Conservation (phyloP, 2,888 invertebrate species). For the Tipula lateralis region DNA sequence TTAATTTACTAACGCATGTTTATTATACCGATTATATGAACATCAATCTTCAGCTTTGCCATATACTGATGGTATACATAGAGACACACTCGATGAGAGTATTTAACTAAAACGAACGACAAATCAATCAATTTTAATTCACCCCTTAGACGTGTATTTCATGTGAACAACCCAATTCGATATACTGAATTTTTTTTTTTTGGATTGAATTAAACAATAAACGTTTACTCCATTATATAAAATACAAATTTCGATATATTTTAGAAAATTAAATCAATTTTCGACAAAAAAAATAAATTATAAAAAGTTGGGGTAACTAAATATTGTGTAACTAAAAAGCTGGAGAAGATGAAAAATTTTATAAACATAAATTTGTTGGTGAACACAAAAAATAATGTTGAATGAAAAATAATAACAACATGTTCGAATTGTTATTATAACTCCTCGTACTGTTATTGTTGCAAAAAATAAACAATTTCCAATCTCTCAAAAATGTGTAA, state of each 20-base stretch:
- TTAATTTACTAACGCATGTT: slow-evolving; percentile 19
- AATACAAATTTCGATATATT: not conserved
- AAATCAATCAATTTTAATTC: slow-evolving; percentile 19
- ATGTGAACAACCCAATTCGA: not conserved
- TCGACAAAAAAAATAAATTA: not conserved
- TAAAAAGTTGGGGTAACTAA: no score
- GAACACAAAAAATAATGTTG: not conserved
- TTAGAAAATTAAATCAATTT: slow-evolving; percentile 1
- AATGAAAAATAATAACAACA: slow-evolving; percentile 1
- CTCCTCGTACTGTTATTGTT: not conserved
- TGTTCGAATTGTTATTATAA: not conserved
- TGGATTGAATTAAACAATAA: not conserved
- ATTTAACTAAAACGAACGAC: slow-evolving; percentile 19
- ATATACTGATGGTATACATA: not conserved
- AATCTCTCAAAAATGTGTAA: not conserved
- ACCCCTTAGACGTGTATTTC: not conserved
- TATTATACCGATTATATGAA: not conserved
- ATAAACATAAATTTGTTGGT: not conserved
- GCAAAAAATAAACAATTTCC: not conserved
- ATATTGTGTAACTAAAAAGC: not conserved
- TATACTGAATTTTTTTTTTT: no score
- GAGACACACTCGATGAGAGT: not conserved
- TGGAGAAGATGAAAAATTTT: not conserved
- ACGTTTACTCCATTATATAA: not conserved
- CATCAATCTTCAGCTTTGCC: not conserved